A percentile compares a stretch with the other conserved stretches of the same genome.
These are phyloP conservation scores for Psylliodes chrysocephalus DNA, from an alignment of 2,888 invertebrate species.

Conservation along the genomic window DNA sequence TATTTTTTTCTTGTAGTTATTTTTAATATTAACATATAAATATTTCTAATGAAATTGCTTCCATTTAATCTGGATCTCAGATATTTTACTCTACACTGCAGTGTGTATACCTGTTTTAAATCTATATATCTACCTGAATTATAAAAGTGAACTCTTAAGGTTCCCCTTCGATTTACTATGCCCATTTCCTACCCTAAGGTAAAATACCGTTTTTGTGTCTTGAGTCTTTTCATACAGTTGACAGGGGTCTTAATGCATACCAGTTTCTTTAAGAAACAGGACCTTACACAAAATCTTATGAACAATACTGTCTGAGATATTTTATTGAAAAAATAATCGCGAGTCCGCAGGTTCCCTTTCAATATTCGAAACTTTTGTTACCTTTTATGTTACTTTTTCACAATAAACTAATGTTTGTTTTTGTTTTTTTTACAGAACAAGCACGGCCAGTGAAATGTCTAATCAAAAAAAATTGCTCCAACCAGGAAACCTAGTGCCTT, in stretches of 20 bases:
- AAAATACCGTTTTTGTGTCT: constrained; percentile 53
- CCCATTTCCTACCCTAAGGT: constrained; percentile 52
- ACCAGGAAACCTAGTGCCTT: constrained; percentile 59
- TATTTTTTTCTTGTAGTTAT: too few relatives aligned
- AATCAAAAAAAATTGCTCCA: constrained; percentile 44
- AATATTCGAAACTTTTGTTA: constrained; percentile 13
- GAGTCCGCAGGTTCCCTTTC: constrained; percentile 25
- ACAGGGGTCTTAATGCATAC: constrained; percentile 49
- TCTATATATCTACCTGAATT: constrained; percentile 51
- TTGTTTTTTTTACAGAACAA: constrained; percentile 54
- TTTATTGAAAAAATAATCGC: constrained; percentile 45
- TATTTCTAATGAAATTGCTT: constrained; percentile 28
- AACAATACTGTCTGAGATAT: constrained; percentile 57
- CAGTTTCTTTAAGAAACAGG: constrained; percentile 48
- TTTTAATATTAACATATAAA: too few relatives aligned
- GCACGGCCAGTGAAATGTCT: constrained; percentile 51
- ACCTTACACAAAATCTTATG: constrained; percentile 47
- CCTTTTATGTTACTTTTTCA: constrained; percentile 10
- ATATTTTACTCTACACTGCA: constrained; percentile 25
- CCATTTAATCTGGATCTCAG: constrained; percentile 27
- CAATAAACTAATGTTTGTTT: constrained; percentile 39
- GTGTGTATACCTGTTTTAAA: constrained; percentile 52
- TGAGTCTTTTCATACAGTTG: constrained; percentile 50
- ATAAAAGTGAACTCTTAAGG: constrained; percentile 35
- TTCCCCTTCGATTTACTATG: constrained; percentile 43